Evolutionary conservation across 1,140 invertebrate genomes (phyloP).

Genomic region (Drosophila ogumai): DNA sequence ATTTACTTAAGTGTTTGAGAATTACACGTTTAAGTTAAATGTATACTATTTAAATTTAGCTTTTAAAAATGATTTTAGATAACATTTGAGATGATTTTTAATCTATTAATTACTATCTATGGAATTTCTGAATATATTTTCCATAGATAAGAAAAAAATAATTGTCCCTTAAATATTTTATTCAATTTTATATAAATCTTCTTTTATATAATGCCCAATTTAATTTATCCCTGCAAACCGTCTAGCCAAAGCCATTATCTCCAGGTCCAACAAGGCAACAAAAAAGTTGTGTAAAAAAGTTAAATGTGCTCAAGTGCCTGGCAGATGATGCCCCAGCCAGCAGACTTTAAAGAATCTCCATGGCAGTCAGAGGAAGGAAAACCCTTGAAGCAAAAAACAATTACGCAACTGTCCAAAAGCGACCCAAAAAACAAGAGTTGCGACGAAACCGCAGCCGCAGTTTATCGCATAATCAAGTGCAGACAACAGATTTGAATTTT

Average conservation of each 20-base stretch:
- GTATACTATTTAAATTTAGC: too few relatives aligned
- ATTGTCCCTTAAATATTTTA: neutral
- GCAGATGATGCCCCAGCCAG: conserved; percentile 7
- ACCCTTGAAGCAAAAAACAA: conserved; percentile 53
- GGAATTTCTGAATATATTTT: neutral
- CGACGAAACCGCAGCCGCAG: conserved; percentile 22
- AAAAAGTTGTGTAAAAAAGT: conserved; percentile 12
- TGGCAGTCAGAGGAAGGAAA: neutral
- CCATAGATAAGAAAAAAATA: neutral
- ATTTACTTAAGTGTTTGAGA: neutral
- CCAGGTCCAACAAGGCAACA: neutral
- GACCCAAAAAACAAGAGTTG: conserved; percentile 11
- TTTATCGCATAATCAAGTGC: conserved; percentile 71
- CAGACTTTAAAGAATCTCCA: neutral
- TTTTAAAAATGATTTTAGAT: neutral
- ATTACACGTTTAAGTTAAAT: neutral
- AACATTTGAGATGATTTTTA: neutral
- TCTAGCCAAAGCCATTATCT: conserved; percentile 4
- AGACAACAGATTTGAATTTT: conserved; percentile 77
- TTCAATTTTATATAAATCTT: neutral
- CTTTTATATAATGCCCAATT: neutral
- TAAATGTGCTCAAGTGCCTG: conserved; percentile 35
- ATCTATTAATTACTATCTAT: neutral
- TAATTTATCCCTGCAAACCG: neutral
- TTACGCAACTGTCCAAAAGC: conserved; percentile 70